Evolutionary conservation across 2,888 invertebrate species (phyloP), one percentile per base, ranked within the genome.

Genomic region (Invenusta paracnida): DNA sequence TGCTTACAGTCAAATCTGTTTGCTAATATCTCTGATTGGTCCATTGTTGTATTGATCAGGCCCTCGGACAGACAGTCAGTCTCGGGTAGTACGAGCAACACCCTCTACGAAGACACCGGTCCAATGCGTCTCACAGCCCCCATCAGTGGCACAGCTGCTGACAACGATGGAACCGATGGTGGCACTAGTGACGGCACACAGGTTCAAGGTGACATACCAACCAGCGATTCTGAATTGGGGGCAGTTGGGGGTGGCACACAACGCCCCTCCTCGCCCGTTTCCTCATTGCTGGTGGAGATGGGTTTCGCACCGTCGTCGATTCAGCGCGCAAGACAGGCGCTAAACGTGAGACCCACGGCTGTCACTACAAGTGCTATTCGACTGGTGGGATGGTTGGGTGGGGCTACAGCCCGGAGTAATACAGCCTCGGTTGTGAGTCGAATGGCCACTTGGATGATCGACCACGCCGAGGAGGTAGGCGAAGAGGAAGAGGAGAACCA

Each of bases 281-380:
- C 93, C 0, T 91, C 92, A 0, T 93, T 93, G 5, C 90, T 94
- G 27, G 90, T 93, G 83, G 94, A 94, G 90, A 94, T 94, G 94
- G 94, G 94, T 73, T 94, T 94, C 89, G 91, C 92, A 13, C 89
- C 93, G 31, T 90, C 92, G 67, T 93, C 93, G 88, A 93, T 94
- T 85, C 91, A 93, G 88, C 92, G 92, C 88, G 94, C 94, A 11
- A 5, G 48, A 48, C 5, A 17, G 5, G 48, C 48, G 17, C 48
- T 48, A 5, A 48, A 48, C 48, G 17, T 48, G 48, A 5, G 48
- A 5, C 17, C 48, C 17, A 48, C 48, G 5, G 17, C 48, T 11
- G 17, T 48, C 5, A 11, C 48, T 5, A 17, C 48, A 17, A 17
- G 5, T 11, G 48, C 48, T 11, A 48, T 5, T 48, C 5, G 48